Conservation (phyloP, 1,140 invertebrate genomes). For the Luehdorfia chinensis region DNA sequence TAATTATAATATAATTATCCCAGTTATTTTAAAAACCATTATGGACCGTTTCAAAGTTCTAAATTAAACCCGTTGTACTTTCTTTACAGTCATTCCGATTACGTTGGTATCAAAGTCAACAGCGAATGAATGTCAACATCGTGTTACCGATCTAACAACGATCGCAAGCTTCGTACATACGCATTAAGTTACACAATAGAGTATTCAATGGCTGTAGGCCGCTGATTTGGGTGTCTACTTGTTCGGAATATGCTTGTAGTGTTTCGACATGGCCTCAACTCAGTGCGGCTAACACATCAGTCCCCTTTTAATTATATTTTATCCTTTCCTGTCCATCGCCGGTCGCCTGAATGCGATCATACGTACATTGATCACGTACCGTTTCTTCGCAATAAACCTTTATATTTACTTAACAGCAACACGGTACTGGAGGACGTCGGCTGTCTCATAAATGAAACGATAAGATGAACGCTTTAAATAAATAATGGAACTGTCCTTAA, state of each 20-base stretch:
- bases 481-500: not conserved
- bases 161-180: too few relatives aligned
- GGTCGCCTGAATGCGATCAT: not conserved
- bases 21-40: too few relatives aligned
- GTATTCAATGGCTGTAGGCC: constrained; percentile 36
- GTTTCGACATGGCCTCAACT: constrained; percentile 29
- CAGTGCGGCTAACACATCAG: not conserved
- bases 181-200: constrained; percentile 54
- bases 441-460: not conserved
- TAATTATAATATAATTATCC: too few relatives aligned
- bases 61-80: too few relatives aligned
- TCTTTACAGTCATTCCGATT: too few relatives aligned
- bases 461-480: not conserved
- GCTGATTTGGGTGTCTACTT: constrained; percentile 38
- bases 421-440: not conserved
- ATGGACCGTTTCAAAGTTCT: too few relatives aligned
- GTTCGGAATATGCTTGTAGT: constrained; percentile 35
- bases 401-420: not conserved
- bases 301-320: constrained; percentile 22
- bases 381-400: too few relatives aligned
- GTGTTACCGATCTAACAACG: too few relatives aligned
- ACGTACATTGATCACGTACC: not conserved
- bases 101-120: too few relatives aligned
- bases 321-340: constrained; percentile 15
- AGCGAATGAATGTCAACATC: too few relatives aligned